Conservation (phyloP, 2,888 invertebrate species). For the Mongoloraphidia duomilia region DNA sequence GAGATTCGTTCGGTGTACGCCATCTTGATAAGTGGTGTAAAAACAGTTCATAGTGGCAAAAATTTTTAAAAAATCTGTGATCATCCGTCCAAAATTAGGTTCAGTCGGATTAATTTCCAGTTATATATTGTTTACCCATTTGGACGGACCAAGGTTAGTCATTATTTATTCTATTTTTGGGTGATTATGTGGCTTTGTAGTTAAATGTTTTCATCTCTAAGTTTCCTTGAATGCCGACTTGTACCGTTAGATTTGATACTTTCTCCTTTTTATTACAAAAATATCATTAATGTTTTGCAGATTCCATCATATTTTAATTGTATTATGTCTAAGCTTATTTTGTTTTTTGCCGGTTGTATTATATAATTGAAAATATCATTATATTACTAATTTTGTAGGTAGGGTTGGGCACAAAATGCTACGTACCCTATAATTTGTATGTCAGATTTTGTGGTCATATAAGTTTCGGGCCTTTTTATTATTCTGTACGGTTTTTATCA, state of each 20-base stretch:
- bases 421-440: too few species aligned
- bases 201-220: conserved; percentile 8
- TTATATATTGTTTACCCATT: conserved; percentile 42
- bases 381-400: too few species aligned
- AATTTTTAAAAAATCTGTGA: conserved; percentile 28
- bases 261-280: neutral
- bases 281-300: neutral
- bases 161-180: conserved; percentile 33
- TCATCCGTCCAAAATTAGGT: conserved; percentile 29
- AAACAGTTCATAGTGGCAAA: conserved; percentile 26
- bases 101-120: conserved; percentile 28
- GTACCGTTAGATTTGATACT: conserved; percentile 8
- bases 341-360: conserved; percentile 2
- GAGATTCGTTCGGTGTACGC: conserved; percentile 31
- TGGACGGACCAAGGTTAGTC: conserved; percentile 67
- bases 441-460: too few species aligned
- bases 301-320: conserved; percentile 4
- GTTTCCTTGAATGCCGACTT: conserved; percentile 7
- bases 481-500: too few species aligned
- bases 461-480: too few species aligned
- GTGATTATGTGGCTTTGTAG: neutral
- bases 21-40: conserved; percentile 32
- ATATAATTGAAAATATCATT: neutral
- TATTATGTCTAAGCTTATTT: neutral
- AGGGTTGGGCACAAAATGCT: too few species aligned